Base-by-base conservation (phyloP, 2,797 vertebrate genomes). In the Falco novaeseelandiae region DNA sequence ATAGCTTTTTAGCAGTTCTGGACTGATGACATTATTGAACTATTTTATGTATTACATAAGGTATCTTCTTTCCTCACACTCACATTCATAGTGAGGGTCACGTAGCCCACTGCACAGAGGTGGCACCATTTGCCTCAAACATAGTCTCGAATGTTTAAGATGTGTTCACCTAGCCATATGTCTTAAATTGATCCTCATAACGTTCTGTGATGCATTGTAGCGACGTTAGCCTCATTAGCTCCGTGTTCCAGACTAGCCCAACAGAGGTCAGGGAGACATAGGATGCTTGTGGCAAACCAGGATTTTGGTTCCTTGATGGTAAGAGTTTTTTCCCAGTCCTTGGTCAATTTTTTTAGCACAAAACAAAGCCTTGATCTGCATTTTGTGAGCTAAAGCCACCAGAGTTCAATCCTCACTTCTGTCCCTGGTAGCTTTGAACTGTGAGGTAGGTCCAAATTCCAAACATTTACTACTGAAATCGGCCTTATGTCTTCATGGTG, bases 341-440 rank as follows among this genome's bases (percentile, higher is more conserved):
- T 54, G 8, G 7, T 63, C 32, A 57, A 36, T 4, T 78, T 91
- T 51, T 52, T 17, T 38, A 72, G 19, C 12, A 83, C 11, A 70
- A 83, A 84, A 70, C 12, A 86, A 78, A 72, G 2, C 20, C 5
- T 58, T 0, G 0, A 2, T 62, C 9, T 59, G 57, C 7, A 12
- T 74, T 83, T 49, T 57, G 4, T 66, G 30, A 3, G 9, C 49
- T 70, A 66, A 90, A 87, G 12, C 0, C 32, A 58, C 20, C 16
- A 17, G 21, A 61, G 10, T 59, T 67, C 34, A 89, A 9, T 3
- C 7, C 26, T 86, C 1, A 1, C 2, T 86, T 69, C 20, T 44
- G 13, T 66, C 26, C 26, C 14, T n/a, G 9, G 19, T 58, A 74
- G 20, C 51, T 84, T 57, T 92, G 61, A 78, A 65, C 38, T 49